These are phyloP conservation scores for Pandemis corylana DNA, from an alignment of 2,888 invertebrate species.

Conservation along the genomic window DNA sequence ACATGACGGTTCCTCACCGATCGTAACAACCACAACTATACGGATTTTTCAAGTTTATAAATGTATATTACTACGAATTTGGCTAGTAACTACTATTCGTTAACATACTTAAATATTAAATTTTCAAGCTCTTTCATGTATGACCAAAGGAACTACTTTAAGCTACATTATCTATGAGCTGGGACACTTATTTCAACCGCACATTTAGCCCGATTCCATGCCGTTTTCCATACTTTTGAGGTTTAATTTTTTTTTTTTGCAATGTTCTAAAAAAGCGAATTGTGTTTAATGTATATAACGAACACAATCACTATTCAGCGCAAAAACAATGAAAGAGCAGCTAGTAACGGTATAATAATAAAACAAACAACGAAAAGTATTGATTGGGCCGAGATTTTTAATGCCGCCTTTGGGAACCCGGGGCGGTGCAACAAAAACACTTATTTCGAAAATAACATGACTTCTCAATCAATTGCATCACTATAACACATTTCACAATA, in stretches of 20 bases:
- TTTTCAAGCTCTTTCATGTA: background rate
- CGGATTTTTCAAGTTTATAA: too few relatives aligned
- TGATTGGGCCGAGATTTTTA: constrained; percentile 19
- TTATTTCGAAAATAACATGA: constrained; percentile 34
- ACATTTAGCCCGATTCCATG: background rate
- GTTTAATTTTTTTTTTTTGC: background rate
- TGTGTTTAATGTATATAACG: background rate
- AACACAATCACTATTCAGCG: background rate
- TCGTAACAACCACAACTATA: too few relatives aligned
- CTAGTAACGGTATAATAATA: constrained; percentile 15
- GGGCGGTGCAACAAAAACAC: constrained; percentile 33
- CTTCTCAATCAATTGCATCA: constrained; percentile 12
- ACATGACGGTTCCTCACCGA: too few relatives aligned
- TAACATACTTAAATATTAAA: too few relatives aligned
- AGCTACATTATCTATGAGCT: background rate
- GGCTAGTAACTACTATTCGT: background rate
- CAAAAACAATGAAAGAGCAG: background rate
- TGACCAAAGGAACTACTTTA: background rate
- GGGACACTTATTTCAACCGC: background rate
- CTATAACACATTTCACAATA: constrained; percentile 16
- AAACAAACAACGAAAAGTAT: constrained; percentile 35
- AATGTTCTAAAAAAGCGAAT: background rate
- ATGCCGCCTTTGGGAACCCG: constrained; percentile 33
- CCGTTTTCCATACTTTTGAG: background rate
- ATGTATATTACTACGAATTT: too few relatives aligned